Conservation (phyloP, 2,113 vertebrate species). For the Cyprinodon brontotheroides region DNA sequence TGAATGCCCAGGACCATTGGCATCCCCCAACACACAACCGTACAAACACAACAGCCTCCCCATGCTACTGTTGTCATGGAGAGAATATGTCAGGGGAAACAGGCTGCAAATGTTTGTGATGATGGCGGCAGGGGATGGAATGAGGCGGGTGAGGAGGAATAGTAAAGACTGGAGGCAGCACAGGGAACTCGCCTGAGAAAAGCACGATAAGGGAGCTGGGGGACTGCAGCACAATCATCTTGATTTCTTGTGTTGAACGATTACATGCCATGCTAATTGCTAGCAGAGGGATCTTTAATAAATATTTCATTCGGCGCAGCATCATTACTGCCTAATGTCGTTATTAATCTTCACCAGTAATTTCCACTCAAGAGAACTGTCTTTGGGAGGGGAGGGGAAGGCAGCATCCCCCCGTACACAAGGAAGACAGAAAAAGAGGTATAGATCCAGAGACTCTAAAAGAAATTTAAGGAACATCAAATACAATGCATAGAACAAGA, state of each 20-base stretch:
- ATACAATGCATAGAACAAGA: not conserved
- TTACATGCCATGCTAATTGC: constrained; percentile 84
- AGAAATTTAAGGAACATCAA: not conserved
- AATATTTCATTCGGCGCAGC: constrained; percentile 83
- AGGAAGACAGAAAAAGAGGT: constrained; percentile 41
- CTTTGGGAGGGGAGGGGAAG: constrained; percentile 69
- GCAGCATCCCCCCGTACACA: constrained; percentile 40
- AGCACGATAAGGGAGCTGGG: constrained; percentile 61
- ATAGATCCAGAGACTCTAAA: constrained; percentile 33
- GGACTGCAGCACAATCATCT: constrained; percentile 78
- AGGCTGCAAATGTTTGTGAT: constrained; percentile 55
- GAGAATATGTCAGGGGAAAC: constrained; percentile 54
- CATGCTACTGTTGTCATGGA: constrained; percentile 74
- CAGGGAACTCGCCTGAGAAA: constrained; percentile 45
- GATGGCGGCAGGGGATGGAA: constrained; percentile 29
- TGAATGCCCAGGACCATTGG: constrained; percentile 66
- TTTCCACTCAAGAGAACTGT: constrained; percentile 77
- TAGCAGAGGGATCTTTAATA: constrained; percentile 88
- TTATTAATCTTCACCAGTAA: constrained; percentile 84
- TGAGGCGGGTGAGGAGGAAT: not conserved
- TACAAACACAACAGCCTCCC: constrained; percentile 48
- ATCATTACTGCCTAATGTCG: constrained; percentile 84
- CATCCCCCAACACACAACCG: constrained; percentile 31
- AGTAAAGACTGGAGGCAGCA: constrained; percentile 19
- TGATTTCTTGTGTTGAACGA: constrained; percentile 81